Conservation (phyloP, 2,888 invertebrate species). For the Aleiodes alternator region DNA sequence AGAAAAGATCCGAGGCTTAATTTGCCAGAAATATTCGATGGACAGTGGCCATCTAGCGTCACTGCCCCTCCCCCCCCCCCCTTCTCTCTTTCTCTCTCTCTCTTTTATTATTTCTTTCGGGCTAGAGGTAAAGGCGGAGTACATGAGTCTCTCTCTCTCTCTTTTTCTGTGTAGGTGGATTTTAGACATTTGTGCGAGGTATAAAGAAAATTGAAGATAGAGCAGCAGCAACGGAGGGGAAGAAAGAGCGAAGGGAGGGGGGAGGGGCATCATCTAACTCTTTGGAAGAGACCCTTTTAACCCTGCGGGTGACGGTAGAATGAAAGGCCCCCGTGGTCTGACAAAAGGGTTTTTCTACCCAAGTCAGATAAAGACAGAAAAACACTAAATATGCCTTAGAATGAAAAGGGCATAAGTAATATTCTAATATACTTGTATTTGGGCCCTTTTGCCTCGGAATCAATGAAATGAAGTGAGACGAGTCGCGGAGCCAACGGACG, state of each 20-base stretch:
- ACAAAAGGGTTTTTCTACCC: slow-evolving; percentile 64
- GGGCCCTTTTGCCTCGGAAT: too few relatives aligned
- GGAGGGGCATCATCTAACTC: slow-evolving; percentile 61
- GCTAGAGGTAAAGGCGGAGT: slow-evolving; percentile 26
- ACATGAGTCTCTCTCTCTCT: too few relatives aligned
- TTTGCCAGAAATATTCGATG: slow-evolving; percentile 59
- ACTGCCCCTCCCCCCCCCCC: slow-evolving; percentile 50
- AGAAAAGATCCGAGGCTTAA: slow-evolving; percentile 51
- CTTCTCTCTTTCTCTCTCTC: slow-evolving; percentile 42
- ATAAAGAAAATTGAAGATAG: slow-evolving; percentile 52
- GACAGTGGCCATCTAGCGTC: slow-evolving; percentile 59
- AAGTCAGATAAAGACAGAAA: slow-evolving; percentile 49
- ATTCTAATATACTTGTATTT: too few relatives aligned
- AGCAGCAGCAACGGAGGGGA: slow-evolving; percentile 38
- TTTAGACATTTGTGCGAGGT: slow-evolving; percentile 50
- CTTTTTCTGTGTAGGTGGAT: slow-evolving; percentile 38
- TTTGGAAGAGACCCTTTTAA: slow-evolving; percentile 72
- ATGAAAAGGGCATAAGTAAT: neutral
- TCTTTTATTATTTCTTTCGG: slow-evolving; percentile 28
- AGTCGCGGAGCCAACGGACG: slow-evolving; percentile 48
- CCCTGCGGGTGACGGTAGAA: slow-evolving; percentile 73
- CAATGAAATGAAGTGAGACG: slow-evolving; percentile 43
- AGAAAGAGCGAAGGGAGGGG: slow-evolving; percentile 42
- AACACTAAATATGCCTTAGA: neutral
- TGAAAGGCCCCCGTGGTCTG: slow-evolving; percentile 59